Percentiles rank a stretch among this genome's conserved stretches.
phyloP scores from a whole-genome alignment of 2,888 invertebrate genomes.

The Chelonus formosanus region DNA sequence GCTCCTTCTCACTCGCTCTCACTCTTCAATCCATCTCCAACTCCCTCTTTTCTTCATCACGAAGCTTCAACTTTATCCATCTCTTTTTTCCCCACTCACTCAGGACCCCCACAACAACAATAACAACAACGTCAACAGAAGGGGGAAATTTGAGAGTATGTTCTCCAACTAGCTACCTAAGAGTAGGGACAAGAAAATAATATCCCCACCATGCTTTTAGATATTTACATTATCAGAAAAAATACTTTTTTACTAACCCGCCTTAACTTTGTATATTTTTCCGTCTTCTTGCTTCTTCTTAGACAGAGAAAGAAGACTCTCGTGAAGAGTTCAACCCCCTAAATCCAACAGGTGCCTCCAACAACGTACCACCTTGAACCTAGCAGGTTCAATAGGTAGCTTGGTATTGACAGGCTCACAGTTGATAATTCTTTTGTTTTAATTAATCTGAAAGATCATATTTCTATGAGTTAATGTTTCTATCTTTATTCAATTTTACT shows the following conservation, averaged over 20 bases:
- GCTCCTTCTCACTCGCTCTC: constrained; percentile 32
- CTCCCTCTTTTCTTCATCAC: constrained; percentile 28
- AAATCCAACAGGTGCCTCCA: constrained; percentile 32
- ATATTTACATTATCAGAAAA: too few relatives aligned
- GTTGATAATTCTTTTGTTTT: too few relatives aligned
- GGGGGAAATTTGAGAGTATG: too few relatives aligned
- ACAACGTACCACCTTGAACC: constrained; percentile 4
- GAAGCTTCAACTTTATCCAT: background rate
- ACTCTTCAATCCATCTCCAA: constrained; percentile 37
- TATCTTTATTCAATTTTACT: too few relatives aligned
- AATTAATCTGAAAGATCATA: too few relatives aligned
- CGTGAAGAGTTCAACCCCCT: background rate
- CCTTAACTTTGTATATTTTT: background rate
- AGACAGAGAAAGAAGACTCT: background rate
- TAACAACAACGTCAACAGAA: constrained; percentile 5
- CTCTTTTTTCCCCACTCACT: constrained; percentile 10
- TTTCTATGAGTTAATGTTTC: too few relatives aligned
- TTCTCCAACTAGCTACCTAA: too few relatives aligned
- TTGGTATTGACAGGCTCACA: too few relatives aligned
- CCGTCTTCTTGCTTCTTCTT: background rate
- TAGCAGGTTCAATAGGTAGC: too few relatives aligned
- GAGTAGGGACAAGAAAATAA: background rate
- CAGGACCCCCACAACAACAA: background rate
- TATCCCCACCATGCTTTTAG: constrained; percentile 6
- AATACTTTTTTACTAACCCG: too few relatives aligned